A percentile compares a stretch with the other conserved stretches of the same genome.
Evolutionary conservation across 2,888 invertebrate species (phyloP).

Genomic region (Chalcis sispes): DNA sequence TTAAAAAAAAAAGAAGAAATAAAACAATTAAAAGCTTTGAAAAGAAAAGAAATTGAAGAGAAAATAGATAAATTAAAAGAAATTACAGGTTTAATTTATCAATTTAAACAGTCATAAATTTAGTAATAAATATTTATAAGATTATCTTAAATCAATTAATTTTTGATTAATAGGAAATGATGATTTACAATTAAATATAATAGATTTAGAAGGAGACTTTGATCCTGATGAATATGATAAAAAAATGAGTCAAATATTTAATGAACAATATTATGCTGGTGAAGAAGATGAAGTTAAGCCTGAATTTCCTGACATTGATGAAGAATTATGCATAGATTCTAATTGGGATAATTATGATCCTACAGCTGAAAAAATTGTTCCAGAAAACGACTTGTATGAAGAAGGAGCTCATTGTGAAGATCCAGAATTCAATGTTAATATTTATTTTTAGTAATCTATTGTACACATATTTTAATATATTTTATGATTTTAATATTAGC

Average conservation of each 20-base stretch:
- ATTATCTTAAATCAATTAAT: slow-evolving; percentile 15
- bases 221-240: slow-evolving; percentile 92
- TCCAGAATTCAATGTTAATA: slow-evolving; percentile 85
- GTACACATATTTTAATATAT: not conserved
- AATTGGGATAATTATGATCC: slow-evolving; percentile 83
- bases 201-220: slow-evolving; percentile 92
- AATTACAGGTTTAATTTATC: slow-evolving; percentile 83
- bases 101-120: slow-evolving; percentile 6
- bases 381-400: slow-evolving; percentile 64
- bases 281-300: slow-evolving; percentile 87
- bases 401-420: slow-evolving; percentile 85
- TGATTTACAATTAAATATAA: slow-evolving; percentile 66
- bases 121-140: not conserved
- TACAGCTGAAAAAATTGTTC: slow-evolving; percentile 71
- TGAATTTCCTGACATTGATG: slow-evolving; percentile 88
- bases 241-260: slow-evolving; percentile 91
- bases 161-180: slow-evolving; percentile 67
- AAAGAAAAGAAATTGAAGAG: slow-evolving; percentile 92
- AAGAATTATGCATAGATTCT: slow-evolving; percentile 81
- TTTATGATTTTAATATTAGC: slow-evolving; percentile 11
- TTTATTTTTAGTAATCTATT: slow-evolving; percentile 7
- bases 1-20: slow-evolving; percentile 90
- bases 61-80: slow-evolving; percentile 91
- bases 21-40: slow-evolving; percentile 90
- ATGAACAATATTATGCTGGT: slow-evolving; percentile 88